Evolutionary conservation across 2,888 invertebrate species (phyloP).

Genomic region (Diaperis boleti): DNA sequence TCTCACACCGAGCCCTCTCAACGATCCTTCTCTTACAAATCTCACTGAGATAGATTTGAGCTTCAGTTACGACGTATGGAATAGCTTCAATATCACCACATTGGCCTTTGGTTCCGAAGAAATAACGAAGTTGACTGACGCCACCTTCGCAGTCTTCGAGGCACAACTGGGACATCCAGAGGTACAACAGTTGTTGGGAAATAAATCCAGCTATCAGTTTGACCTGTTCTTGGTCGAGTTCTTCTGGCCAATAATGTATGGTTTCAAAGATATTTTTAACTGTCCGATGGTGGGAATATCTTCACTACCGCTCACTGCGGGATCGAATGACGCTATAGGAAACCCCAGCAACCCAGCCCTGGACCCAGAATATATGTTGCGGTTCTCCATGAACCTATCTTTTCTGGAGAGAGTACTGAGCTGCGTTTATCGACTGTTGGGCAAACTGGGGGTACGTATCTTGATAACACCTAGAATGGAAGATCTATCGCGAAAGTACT

Average conservation of each 20-base stretch:
- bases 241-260: slow-evolving; percentile 53
- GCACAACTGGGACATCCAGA: slow-evolving; percentile 49
- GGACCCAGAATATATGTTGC: slow-evolving; percentile 56
- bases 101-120: slow-evolving; percentile 44
- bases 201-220: slow-evolving; percentile 53
- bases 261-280: slow-evolving; percentile 58
- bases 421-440: slow-evolving; percentile 41
- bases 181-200: slow-evolving; percentile 54
- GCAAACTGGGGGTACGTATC: slow-evolving; percentile 15
- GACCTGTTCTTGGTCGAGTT: slow-evolving; percentile 60
- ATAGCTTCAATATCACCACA: slow-evolving; percentile 29
- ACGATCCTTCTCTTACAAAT: slow-evolving; percentile 61
- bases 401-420: slow-evolving; percentile 56
- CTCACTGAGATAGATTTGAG: slow-evolving; percentile 64
- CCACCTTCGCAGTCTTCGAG: slow-evolving; percentile 39
- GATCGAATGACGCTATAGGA: slow-evolving; percentile 54
- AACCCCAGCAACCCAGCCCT: slow-evolving; percentile 60
- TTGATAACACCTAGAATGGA: slow-evolving; percentile 40
- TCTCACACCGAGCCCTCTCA: slow-evolving; percentile 65
- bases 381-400: slow-evolving; percentile 50
- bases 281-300: slow-evolving; percentile 60
- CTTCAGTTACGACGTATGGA: slow-evolving; percentile 54
- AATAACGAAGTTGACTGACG: slow-evolving; percentile 36
- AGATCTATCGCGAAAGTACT: slow-evolving; percentile 48
- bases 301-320: slow-evolving; percentile 53